Conservation (phyloP, 2,113 vertebrate genomes). For the Marmota flaviventris region DNA sequence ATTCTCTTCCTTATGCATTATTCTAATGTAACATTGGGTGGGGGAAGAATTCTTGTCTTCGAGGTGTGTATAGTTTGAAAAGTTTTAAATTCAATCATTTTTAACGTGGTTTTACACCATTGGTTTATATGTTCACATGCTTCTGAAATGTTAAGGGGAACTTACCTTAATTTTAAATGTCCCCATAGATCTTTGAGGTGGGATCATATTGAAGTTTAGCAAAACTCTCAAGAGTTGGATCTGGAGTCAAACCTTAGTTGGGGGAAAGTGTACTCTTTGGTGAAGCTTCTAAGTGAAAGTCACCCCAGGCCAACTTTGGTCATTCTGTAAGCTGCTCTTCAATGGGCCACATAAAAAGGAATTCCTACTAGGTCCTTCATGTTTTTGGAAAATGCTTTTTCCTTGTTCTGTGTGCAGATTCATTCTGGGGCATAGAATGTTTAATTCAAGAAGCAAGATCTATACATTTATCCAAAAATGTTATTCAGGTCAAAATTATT, state of each 20-base stretch:
- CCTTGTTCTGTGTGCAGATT: neutral
- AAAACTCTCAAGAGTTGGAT: constrained; percentile 5
- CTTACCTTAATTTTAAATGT: constrained; percentile 6
- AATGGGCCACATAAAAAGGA: neutral
- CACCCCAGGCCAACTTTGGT: neutral
- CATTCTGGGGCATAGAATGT: neutral
- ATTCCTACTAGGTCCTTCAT: neutral
- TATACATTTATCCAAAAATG: constrained; percentile 17
- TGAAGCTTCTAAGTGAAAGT: neutral
- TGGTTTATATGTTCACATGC: neutral
- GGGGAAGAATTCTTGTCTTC: neutral
- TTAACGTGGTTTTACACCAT: neutral
- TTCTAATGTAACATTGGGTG: neutral
- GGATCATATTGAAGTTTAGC: neutral
- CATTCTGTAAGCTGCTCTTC: constrained; percentile 16
- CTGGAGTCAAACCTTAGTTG: neutral
- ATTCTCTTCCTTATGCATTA: neutral
- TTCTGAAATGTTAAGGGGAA: constrained; percentile 30
- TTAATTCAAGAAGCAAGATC: constrained; percentile 42
- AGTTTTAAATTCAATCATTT: constrained; percentile 17
- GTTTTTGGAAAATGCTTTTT: constrained; percentile 17
- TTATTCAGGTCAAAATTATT: neutral
- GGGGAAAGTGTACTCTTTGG: neutral
- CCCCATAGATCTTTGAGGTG: neutral
- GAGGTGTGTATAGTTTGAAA: neutral